Evolutionary conservation across 2,113 vertebrate species (phyloP).

Genomic region (Nematolebias whitei): DNA sequence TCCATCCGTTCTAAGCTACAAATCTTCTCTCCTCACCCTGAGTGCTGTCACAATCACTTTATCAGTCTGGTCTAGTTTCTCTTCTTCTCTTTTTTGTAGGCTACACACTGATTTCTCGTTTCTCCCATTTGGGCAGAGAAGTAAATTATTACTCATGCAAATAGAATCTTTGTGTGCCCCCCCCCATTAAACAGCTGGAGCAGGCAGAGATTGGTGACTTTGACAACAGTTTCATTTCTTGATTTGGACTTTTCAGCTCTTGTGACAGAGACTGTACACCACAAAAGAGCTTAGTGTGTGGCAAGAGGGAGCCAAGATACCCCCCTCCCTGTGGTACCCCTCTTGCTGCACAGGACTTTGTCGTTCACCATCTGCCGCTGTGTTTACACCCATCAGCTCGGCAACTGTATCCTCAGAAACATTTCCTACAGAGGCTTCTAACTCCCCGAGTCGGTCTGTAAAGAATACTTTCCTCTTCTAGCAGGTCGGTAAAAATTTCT

Average conservation of each 20-base stretch:
- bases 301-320: slow-evolving; percentile 65
- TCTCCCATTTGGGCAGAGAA: slow-evolving; percentile 32
- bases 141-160: slow-evolving; percentile 54
- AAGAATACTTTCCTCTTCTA: slow-evolving; percentile 51
- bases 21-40: slow-evolving; percentile 20
- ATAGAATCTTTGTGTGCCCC: slow-evolving; percentile 30
- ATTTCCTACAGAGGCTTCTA: slow-evolving; percentile 78
- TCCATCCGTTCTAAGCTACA: slow-evolving; percentile 25
- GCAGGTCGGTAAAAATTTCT: slow-evolving; percentile 22
- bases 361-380: slow-evolving; percentile 82
- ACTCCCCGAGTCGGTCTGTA: slow-evolving; percentile 28
- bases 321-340: slow-evolving; percentile 73
- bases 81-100: neutral
- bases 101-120: slow-evolving; percentile 30
- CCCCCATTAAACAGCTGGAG: slow-evolving; percentile 9
- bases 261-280: slow-evolving; percentile 41
- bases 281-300: slow-evolving; percentile 55
- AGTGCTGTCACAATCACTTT: slow-evolving; percentile 16
- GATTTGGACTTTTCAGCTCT: slow-evolving; percentile 37
- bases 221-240: slow-evolving; percentile 20
- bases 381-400: slow-evolving; percentile 82
- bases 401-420: slow-evolving; percentile 82
- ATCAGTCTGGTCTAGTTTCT: slow-evolving; percentile 18
- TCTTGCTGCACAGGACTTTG: slow-evolving; percentile 75
- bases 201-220: slow-evolving; percentile 24